A percentile compares a stretch with the other conserved stretches of the same genome.
phyloP scores from a whole-genome alignment of 2,113 vertebrate species.

The Crypturellus undulatus region DNA sequence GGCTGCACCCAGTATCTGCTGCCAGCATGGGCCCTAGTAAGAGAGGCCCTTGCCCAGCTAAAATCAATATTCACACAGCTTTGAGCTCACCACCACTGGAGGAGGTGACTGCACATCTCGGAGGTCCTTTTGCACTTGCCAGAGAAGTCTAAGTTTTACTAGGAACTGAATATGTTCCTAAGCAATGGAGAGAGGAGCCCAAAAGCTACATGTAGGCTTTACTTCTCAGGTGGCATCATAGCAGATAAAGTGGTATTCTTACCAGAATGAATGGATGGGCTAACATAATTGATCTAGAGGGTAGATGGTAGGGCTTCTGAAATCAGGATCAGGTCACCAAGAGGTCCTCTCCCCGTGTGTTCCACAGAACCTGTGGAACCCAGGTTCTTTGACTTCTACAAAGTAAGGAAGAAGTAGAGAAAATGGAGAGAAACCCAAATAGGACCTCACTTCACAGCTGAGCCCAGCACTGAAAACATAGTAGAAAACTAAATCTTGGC shows the following conservation, averaged over 20 bases:
- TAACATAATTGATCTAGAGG: not conserved
- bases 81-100: not conserved
- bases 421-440: not conserved
- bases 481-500: not conserved
- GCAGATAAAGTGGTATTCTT: not conserved
- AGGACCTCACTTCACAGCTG: not conserved
- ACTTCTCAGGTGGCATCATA: not conserved
- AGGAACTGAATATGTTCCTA: not conserved
- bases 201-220: not conserved
- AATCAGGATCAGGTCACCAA: not conserved
- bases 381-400: not conserved
- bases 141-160: not conserved
- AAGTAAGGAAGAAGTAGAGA: not conserved
- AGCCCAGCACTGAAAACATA: not conserved
- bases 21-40: not conserved
- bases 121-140: not conserved
- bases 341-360: not conserved
- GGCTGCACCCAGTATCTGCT: accelerated
- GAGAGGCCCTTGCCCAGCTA: not conserved
- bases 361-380: not conserved
- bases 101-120: not conserved
- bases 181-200: not conserved
- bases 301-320: not conserved
- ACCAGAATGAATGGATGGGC: not conserved
- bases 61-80: not conserved